phyloP scores from a whole-genome alignment of 2,797 vertebrate species.

The Zenarchopterus dispar region DNA sequence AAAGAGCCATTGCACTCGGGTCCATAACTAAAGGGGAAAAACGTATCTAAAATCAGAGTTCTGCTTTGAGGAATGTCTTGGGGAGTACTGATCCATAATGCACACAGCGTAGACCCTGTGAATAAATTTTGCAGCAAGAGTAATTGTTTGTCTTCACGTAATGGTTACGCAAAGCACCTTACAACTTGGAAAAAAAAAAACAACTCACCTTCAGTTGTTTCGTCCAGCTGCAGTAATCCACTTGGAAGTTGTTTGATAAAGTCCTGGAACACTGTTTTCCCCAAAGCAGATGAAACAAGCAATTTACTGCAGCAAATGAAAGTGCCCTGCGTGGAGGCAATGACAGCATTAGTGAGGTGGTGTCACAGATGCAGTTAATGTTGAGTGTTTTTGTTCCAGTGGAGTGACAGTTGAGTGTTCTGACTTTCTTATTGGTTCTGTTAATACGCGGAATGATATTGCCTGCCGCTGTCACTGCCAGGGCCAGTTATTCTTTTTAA shows the following conservation, averaged over 20 bases:
- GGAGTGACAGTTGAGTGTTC: constrained; percentile 47
- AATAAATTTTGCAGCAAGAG: constrained; percentile 16
- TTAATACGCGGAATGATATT: constrained; percentile 57
- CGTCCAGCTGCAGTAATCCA: constrained; percentile 54
- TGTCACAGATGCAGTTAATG: constrained; percentile 56
- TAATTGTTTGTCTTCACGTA: neutral
- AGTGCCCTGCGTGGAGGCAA: constrained; percentile 49
- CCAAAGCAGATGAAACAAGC: constrained; percentile 66
- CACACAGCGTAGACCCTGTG: neutral
- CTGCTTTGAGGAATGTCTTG: constrained; percentile 24
- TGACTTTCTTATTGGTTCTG: constrained; percentile 54
- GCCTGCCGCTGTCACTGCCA: constrained; percentile 39
- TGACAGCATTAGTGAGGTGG: constrained; percentile 54
- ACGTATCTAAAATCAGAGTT: constrained; percentile 2
- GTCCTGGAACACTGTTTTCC: constrained; percentile 62
- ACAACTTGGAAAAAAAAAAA: neutral
- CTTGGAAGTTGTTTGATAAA: constrained; percentile 56
- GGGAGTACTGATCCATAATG: neutral
- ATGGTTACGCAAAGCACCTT: neutral
- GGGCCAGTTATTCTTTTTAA: constrained; percentile 36
- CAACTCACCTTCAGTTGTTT: constrained; percentile 27
- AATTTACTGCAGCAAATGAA: constrained; percentile 67
- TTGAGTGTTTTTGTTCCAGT: constrained; percentile 35
- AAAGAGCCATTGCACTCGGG: constrained; percentile 33
- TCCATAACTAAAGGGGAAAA: constrained; percentile 59